A percentile compares a stretch with the other conserved stretches of the same genome.
Conservation (phyloP, 2,797 vertebrate genomes). For the Harpagifer antarcticus region DNA sequence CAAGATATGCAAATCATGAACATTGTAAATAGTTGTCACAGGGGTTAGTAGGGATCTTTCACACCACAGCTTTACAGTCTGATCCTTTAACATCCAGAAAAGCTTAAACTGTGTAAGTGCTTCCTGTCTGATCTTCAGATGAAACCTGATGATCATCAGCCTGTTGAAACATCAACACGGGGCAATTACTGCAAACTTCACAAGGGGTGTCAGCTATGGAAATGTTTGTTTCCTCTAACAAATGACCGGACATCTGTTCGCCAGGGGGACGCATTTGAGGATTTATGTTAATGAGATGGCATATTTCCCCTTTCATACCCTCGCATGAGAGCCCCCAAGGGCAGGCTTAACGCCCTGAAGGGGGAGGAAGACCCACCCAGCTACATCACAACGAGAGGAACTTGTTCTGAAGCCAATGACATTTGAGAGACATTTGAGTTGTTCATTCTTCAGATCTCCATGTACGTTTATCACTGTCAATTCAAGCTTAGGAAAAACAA, state of each 20-base stretch:
- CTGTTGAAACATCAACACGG: background rate
- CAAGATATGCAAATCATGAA: background rate
- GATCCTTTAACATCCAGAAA: background rate
- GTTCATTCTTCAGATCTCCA: too few species aligned
- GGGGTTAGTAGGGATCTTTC: background rate
- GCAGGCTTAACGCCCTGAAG: conserved; percentile 18
- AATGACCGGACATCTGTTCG: conserved; percentile 45
- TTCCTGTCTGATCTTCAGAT: conserved; percentile 4
- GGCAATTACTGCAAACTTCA: conserved; percentile 27
- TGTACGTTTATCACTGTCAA: background rate
- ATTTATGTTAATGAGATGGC: conserved; percentile 38
- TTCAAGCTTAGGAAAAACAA: too few species aligned
- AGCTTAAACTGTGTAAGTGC: background rate
- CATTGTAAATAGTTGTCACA: too few species aligned
- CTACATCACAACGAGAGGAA: conserved; percentile 19
- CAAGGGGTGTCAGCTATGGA: conserved; percentile 13
- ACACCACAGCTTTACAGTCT: background rate
- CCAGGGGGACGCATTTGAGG: conserved; percentile 39
- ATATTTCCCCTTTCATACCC: conserved; percentile 38
- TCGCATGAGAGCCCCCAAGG: conserved; percentile 29
- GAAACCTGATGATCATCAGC: background rate
- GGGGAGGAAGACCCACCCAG: conserved; percentile 8
- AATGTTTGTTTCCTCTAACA: conserved; percentile 44
- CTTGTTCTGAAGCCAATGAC: conserved; percentile 4
- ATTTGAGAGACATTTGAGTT: background rate